These are phyloP conservation scores for Sericinus montela DNA, from an alignment of 2,888 invertebrate species.

Conservation along the genomic window DNA sequence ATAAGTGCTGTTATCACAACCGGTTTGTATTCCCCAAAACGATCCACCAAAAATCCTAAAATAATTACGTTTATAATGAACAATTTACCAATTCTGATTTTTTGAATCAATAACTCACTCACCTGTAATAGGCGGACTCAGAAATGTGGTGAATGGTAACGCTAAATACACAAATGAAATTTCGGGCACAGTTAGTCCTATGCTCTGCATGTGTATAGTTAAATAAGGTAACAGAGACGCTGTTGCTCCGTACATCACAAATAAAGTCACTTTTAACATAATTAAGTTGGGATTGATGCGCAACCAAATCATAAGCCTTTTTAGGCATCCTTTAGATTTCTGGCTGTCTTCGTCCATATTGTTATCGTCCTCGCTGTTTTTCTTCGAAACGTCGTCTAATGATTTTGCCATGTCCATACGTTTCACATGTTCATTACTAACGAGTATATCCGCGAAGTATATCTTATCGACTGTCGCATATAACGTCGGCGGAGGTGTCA, in stretches of 20 bases:
- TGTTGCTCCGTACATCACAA: conserved; percentile 91
- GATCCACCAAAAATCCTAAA: conserved; percentile 90
- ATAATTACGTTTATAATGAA: conserved; percentile 26
- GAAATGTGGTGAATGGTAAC: conserved; percentile 90
- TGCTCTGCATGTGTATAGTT: conserved; percentile 94
- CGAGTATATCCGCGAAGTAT: conserved; percentile 53
- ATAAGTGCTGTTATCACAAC: conserved; percentile 88
- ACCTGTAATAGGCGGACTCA: conserved; percentile 91
- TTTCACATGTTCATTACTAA: conserved; percentile 50
- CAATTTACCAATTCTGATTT: conserved; percentile 14
- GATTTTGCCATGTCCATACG: conserved; percentile 51
- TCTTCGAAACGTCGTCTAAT: conserved; percentile 52
- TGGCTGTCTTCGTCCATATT: conserved; percentile 69
- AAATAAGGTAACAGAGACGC: conserved; percentile 91
- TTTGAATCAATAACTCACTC: conserved; percentile 37
- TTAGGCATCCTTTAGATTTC: conserved; percentile 55
- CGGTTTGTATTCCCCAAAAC: conserved; percentile 91
- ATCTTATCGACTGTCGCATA: conserved; percentile 72
- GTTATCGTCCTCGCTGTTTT: conserved; percentile 66
- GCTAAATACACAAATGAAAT: conserved; percentile 92
- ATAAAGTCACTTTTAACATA: conserved; percentile 89
- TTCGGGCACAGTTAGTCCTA: conserved; percentile 91
- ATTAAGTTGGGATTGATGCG: conserved; percentile 87
- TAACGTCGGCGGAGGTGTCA: conserved; percentile 45
- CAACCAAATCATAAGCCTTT: conserved; percentile 65